Base-by-base conservation (phyloP, 2,113 vertebrate species). In the Numida meleagris region DNA sequence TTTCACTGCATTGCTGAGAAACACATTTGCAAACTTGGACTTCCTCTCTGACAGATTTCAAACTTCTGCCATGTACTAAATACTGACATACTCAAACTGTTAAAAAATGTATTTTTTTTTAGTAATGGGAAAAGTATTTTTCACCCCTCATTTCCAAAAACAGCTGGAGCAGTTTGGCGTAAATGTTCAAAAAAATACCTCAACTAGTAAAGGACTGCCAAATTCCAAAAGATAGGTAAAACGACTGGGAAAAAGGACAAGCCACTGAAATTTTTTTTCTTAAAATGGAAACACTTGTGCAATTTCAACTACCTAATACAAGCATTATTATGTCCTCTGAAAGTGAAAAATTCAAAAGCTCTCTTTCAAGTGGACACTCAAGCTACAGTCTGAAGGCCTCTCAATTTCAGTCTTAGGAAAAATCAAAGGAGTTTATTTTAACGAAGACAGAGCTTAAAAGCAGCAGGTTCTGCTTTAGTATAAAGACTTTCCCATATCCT, bases 221-320 rank as follows among this genome's bases (percentile, higher is more conserved):
- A 94, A 93, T 95, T 94, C 89, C 72, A 90, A 23, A 80, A 77
- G 79, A 88, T 91, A 91, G 87, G 82, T 91, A 90, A 89, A 96
- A 90, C 0, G 14, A 86, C 51, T 71, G 40, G 51, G 79, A 63
- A 94, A 61, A 85, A 63, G 38, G 51, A 94, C 51, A 90, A 95
- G 38, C 25, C 68, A 81, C 82, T 61, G 85, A 94, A 91, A 43
- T 88, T 80, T 83, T 67, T 90, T 91, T 91, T 70, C 89, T 96
- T 71, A 95, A 95, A 93, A 95, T 88, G 85, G 85, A 93, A 96
- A 92, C 59, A 91, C 38, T 96, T 94, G 67, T 86, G 85, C 75
- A 89, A 81, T 86, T 91, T 94, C 31, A 75, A 25, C 51, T 91
- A 53, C 74, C 21, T 12, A n/a, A 48, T 93, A 86, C 75, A 90